These are phyloP conservation scores for Sycophaga agraensis DNA, from an alignment of 1,140 invertebrate species.

Conservation along the genomic window DNA sequence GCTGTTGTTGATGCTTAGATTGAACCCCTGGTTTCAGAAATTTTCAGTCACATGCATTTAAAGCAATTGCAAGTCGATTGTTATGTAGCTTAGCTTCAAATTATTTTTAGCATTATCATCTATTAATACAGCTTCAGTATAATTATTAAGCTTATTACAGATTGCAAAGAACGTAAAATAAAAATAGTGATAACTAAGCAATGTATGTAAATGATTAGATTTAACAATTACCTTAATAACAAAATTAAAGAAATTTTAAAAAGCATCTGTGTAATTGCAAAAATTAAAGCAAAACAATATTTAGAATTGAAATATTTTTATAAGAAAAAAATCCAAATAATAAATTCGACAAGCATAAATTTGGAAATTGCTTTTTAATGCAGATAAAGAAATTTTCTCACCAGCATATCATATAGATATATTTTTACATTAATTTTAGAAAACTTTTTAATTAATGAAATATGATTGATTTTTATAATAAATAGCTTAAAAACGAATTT, in stretches of 20 bases:
- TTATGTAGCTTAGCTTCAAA: no score
- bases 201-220: no score
- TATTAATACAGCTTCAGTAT: no score
- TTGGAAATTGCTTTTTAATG: constrained; percentile 11
- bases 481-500: no score
- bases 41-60: constrained; percentile 2
- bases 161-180: no score
- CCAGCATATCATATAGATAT: neutral
- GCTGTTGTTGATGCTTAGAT: constrained; percentile 7
- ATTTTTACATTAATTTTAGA: neutral
- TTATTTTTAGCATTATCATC: no score
- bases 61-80: constrained; percentile 1
- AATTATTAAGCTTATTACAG: no score
- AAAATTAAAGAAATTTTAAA: no score
- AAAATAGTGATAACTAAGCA: no score
- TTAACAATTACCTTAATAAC: no score
- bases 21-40: constrained; percentile 13
- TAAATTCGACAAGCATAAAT: neutral
- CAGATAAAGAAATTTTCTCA: constrained; percentile 17
- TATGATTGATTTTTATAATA: no score
- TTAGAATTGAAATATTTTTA: neutral
- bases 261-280: no score
- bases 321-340: neutral
- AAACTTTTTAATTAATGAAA: neutral
- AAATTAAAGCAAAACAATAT: neutral